Evolutionary conservation across 2,888 invertebrate species (phyloP).

Genomic region (Chesias legatella): DNA sequence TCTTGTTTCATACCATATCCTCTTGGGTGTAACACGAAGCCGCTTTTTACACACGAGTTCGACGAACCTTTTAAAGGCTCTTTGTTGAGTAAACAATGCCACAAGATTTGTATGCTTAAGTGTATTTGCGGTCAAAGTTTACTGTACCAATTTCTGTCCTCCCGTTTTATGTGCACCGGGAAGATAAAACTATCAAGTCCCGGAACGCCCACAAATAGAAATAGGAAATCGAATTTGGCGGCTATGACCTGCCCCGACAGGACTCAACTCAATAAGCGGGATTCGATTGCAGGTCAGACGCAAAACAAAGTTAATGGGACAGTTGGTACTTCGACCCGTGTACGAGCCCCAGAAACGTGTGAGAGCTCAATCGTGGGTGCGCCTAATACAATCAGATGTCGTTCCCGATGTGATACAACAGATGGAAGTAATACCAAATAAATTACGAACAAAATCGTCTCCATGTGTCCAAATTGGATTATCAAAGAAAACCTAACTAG

Average conservation of each 20-base stretch:
- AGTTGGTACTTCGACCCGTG: conserved; percentile 47
- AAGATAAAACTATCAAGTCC: conserved; percentile 32
- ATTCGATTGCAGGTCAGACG: conserved; percentile 47
- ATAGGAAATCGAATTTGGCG: conserved; percentile 55
- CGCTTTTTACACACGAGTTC: conserved; percentile 53
- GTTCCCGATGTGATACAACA: conserved; percentile 46
- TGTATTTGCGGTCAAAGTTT: conserved; percentile 45
- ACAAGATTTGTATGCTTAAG: conserved; percentile 43
- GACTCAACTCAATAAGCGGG: conserved; percentile 42
- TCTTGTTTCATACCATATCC: conserved; percentile 42
- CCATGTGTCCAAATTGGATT: conserved; percentile 19
- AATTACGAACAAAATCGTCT: conserved; percentile 14
- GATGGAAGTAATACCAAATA: conserved; percentile 34
- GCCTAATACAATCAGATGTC: conserved; percentile 54
- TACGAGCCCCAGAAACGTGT: conserved; percentile 43
- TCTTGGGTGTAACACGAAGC: conserved; percentile 35
- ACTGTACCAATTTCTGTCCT: conserved; percentile 35
- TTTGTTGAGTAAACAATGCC: conserved; percentile 59
- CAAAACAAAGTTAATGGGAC: conserved; percentile 59
- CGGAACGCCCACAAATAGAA: conserved; percentile 38
- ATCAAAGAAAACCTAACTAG: conserved; percentile 23
- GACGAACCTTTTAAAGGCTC: conserved; percentile 54
- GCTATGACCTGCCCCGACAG: conserved; percentile 39
- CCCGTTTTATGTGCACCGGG: conserved; percentile 24
- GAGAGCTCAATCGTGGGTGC: conserved; percentile 53